Evolutionary conservation across 2,888 invertebrate genomes (phyloP), one percentile per base, ranked within the genome.

Genomic region (Sinodicranocentrus sp.): DNA sequence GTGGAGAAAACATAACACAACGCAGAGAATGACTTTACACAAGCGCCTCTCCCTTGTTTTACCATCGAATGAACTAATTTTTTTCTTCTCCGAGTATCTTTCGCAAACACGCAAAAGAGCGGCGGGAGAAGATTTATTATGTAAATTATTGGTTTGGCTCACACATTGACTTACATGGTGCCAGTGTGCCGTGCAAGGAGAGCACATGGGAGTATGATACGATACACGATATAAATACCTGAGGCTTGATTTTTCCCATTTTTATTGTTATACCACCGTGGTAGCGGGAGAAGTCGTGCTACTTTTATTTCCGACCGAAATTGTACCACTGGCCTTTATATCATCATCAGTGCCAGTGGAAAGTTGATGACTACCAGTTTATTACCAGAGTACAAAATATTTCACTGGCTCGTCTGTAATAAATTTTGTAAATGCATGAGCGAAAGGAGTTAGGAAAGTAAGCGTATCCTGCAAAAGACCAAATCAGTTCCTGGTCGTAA

Each of bases 71-170:
- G 25, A 52, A 19, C 33, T 59, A 72, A 72, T 59, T 54, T 70
- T 48, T 48, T 48, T 15, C n/a, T 2, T 15, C 48, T 39, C 6
- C 33, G 52, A 59, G 72, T 72, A 72, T 72, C 72, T 73, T 63
- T 25, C 1, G 44, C 25, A 44, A 61, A 63, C 26, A 63, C 73
- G 73, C 61, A 23, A 61, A 61, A 59, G 15, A 54, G 59, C 33
- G 70, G 63, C 39, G 59, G 59, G 76, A 72, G 61, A 70, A 68
- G 76, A 80, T 76, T 75, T 84, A 80, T 84, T 80, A 84, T 84
- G 80, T 76, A 84, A 84, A 84, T 84, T 84, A 84, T 84, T 84
- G 76, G 76, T 75, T 80, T 65, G 54, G 76, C 84, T 73, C 61
- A 61, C 63, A 78, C 77, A 67, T 65, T 67, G 76, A 76, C 65